phyloP scores from a whole-genome alignment of 2,113 vertebrate species.

The Microcebus griseorufus region DNA sequence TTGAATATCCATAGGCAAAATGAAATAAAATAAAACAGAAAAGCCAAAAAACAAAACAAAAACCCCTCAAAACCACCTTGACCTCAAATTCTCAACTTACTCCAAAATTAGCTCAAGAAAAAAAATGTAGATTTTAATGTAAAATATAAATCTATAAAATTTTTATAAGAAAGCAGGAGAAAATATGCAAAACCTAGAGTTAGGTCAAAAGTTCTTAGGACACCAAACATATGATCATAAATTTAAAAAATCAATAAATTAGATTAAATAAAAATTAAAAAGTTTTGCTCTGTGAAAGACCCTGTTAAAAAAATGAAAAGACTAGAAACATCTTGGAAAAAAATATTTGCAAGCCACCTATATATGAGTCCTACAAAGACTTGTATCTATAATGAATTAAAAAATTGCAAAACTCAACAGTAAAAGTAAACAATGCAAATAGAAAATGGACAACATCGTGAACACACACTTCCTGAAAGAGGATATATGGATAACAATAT shows the following conservation, averaged over 20 bases:
- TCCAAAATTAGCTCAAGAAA: background rate
- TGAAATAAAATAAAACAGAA: background rate
- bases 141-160: background rate
- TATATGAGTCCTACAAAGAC: background rate
- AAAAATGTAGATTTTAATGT: background rate
- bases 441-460: background rate
- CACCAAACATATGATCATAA: background rate
- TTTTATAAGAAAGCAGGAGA: background rate
- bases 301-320: background rate
- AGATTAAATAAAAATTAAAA: background rate
- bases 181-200: background rate
- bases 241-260: background rate
- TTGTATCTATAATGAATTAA: background rate
- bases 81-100: background rate
- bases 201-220: background rate
- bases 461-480: background rate
- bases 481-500: background rate
- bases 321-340: background rate
- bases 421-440: background rate
- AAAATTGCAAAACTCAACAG: background rate
- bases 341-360: background rate
- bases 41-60: background rate
- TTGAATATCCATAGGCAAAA: background rate
- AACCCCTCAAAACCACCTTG: background rate
- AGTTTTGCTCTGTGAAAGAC: background rate